These are phyloP conservation scores for Helleia helle DNA, from an alignment of 2,888 invertebrate species.

Conservation along the genomic window DNA sequence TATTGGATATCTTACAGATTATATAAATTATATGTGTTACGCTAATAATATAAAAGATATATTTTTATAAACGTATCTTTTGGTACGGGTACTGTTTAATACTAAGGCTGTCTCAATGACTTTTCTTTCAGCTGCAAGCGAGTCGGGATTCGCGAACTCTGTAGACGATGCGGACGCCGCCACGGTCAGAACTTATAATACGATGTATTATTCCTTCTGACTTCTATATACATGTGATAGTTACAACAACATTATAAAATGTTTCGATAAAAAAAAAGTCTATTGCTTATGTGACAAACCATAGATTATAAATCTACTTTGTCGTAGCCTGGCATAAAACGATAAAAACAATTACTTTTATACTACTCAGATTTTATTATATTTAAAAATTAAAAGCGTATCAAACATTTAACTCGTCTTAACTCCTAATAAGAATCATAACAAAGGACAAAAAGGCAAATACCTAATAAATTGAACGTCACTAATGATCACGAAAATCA, in stretches of 20 bases:
- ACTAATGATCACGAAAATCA: too few species aligned
- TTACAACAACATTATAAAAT: slow-evolving; percentile 40
- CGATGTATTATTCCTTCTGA: slow-evolving; percentile 62
- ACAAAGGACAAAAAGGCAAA: too few species aligned
- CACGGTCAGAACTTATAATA: slow-evolving; percentile 63
- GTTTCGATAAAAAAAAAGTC: not conserved
- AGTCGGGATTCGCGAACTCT: slow-evolving; percentile 32
- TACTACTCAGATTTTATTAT: too few species aligned
- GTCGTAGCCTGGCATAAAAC: too few species aligned
- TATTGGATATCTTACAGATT: slow-evolving; percentile 11
- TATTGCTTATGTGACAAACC: not conserved
- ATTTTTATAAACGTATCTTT: slow-evolving; percentile 17
- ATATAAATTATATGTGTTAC: too few species aligned
- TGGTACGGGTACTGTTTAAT: slow-evolving; percentile 50
- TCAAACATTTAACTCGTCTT: too few species aligned
- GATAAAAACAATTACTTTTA: too few species aligned
- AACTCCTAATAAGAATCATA: too few species aligned
- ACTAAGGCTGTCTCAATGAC: slow-evolving; percentile 39
- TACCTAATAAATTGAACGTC: too few species aligned
- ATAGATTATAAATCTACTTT: too few species aligned
- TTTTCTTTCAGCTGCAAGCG: slow-evolving; percentile 64
- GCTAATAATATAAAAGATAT: slow-evolving; percentile 26
- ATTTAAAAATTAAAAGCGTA: too few species aligned
- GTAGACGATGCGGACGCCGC: slow-evolving; percentile 30
- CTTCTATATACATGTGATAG: slow-evolving; percentile 40